A percentile compares a stretch with the other conserved stretches of the same genome.
Evolutionary conservation across 2,797 vertebrate species (phyloP).

Genomic region (Geotrypetes seraphini): DNA sequence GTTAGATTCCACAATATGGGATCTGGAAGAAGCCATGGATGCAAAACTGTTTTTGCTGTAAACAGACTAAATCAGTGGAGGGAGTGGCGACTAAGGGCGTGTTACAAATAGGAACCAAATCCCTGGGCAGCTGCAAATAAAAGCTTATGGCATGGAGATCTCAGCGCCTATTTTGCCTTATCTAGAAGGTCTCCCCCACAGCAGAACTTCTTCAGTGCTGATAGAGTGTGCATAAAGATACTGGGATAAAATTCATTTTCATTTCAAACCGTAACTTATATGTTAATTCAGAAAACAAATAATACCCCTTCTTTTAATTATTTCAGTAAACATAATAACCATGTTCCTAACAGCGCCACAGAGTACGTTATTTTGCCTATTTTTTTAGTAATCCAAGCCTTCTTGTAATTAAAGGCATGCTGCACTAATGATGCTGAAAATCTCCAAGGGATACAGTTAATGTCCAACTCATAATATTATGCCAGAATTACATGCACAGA

Average conservation of each 20-base stretch:
- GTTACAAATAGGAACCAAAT: too few species aligned
- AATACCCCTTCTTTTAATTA: constrained; percentile 42
- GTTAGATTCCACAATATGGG: too few species aligned
- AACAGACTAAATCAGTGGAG: too few species aligned
- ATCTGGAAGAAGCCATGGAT: too few species aligned
- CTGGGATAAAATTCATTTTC: constrained; percentile 26
- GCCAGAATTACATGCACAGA: constrained; percentile 45
- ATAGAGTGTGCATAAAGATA: too few species aligned
- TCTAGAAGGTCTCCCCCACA: too few species aligned
- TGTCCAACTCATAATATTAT: constrained; percentile 49
- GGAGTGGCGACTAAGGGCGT: too few species aligned
- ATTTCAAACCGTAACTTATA: constrained; percentile 28
- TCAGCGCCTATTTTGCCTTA: too few species aligned
- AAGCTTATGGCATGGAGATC: too few species aligned
- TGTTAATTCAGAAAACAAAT: constrained; percentile 29
- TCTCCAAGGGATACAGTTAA: constrained; percentile 47
- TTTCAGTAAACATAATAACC: constrained; percentile 43
- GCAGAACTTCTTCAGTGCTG: too few species aligned
- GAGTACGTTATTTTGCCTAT: constrained; percentile 29
- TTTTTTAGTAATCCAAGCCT: constrained; percentile 36
- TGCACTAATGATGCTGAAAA: constrained; percentile 39
- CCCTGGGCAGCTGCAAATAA: too few species aligned
- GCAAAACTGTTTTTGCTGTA: too few species aligned
- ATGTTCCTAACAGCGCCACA: constrained; percentile 23
- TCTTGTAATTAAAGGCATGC: constrained; percentile 52